Conservation (phyloP, 2,113 vertebrate species). For the Tyto alba region DNA sequence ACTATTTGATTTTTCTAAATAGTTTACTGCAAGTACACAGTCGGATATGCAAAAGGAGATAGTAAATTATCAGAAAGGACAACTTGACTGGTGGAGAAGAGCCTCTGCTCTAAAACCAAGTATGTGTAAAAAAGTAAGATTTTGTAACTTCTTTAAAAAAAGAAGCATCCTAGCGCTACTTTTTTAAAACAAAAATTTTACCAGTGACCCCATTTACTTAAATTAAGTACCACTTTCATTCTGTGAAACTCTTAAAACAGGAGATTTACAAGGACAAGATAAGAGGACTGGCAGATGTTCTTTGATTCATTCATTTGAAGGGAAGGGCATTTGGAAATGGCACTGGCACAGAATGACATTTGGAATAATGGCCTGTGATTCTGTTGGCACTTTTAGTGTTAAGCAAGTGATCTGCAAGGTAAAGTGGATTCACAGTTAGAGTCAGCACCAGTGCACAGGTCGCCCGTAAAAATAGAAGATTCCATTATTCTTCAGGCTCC, state of each 20-base stretch:
- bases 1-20: neutral
- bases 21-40: neutral
- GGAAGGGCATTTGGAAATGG: conserved; percentile 76
- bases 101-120: neutral
- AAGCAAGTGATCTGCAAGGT: conserved; percentile 87
- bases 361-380: conserved; percentile 87
- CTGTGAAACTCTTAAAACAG: conserved; percentile 30
- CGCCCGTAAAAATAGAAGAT: conserved; percentile 98
- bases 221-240: conserved; percentile 51
- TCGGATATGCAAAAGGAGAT: neutral
- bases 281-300: conserved; percentile 78
- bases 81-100: neutral
- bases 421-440: conserved; percentile 84
- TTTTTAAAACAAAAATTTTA: conserved; percentile 27
- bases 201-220: conserved; percentile 37
- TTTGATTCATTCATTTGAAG: conserved; percentile 62
- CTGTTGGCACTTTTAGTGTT: conserved; percentile 84
- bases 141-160: neutral
- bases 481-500: conserved; percentile 98
- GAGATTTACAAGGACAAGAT: conserved; percentile 60
- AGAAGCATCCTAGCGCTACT: neutral
- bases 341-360: conserved; percentile 80
- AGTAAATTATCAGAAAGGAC: neutral
- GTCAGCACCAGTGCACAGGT: conserved; percentile 88
- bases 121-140: neutral